Evolutionary conservation across 1,140 invertebrate genomes (phyloP).

Genomic region (Atta colombica): DNA sequence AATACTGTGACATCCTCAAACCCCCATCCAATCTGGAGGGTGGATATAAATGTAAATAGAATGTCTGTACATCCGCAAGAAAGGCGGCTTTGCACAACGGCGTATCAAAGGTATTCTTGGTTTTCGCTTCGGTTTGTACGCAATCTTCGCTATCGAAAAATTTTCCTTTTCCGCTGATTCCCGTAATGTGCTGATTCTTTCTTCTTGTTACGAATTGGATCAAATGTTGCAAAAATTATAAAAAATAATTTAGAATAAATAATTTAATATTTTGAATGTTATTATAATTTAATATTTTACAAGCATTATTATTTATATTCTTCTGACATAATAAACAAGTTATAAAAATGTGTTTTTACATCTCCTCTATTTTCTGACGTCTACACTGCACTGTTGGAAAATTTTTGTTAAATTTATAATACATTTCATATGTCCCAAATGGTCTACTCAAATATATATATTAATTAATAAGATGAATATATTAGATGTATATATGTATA

Average conservation of each 20-base stretch:
- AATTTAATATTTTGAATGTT: background rate
- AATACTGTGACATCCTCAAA: conserved; percentile 71
- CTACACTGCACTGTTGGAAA: too few species aligned
- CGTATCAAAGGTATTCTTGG: conserved; percentile 77
- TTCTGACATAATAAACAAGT: background rate
- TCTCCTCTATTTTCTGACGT: background rate
- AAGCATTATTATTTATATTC: background rate
- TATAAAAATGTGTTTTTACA: background rate
- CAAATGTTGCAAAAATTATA: background rate
- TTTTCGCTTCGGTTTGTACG: conserved; percentile 67
- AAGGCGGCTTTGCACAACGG: conserved; percentile 80
- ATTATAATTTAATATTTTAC: background rate
- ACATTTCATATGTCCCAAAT: too few species aligned
- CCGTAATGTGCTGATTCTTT: background rate
- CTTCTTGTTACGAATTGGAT: background rate
- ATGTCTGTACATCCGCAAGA: conserved; percentile 79
- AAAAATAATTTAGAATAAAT: background rate
- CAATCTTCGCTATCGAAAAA: conserved; percentile 65
- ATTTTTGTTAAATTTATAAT: too few species aligned
- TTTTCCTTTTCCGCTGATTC: conserved; percentile 53
- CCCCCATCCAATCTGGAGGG: conserved; percentile 71
- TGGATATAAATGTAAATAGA: conserved; percentile 85
- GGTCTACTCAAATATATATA: too few species aligned
- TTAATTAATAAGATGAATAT: too few species aligned
- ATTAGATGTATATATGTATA: too few species aligned